A percentile compares a stretch with the other conserved stretches of the same genome.
Conservation (phyloP, 2,888 invertebrate species). For the Ptychoptera albimana region DNA sequence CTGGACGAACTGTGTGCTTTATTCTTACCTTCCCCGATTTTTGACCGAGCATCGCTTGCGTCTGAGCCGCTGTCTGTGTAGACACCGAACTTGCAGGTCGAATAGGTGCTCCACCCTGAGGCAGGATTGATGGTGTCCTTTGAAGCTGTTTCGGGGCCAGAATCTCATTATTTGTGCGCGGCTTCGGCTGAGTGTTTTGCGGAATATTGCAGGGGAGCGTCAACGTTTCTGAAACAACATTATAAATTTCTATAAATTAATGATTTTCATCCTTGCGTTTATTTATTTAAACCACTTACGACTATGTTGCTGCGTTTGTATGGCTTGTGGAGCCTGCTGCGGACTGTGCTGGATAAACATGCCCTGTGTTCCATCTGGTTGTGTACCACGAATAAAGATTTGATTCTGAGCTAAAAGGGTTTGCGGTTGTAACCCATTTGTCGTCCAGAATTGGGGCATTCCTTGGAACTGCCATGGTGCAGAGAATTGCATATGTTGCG, state of each 20-base stretch:
- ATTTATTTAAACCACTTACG: slow-evolving; percentile 32
- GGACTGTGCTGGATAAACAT: slow-evolving; percentile 73
- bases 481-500: slow-evolving; percentile 58
- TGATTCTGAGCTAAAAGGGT: slow-evolving; percentile 59
- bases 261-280: slow-evolving; percentile 9
- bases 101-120: slow-evolving; percentile 40
- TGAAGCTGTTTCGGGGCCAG: slow-evolving; percentile 33
- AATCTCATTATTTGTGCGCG: slow-evolving; percentile 35
- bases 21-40: slow-evolving; percentile 51
- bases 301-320: slow-evolving; percentile 47
- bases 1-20: slow-evolving; percentile 52
- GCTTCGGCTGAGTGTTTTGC: slow-evolving; percentile 34
- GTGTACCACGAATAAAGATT: slow-evolving; percentile 67
- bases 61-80: slow-evolving; percentile 52
- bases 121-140: slow-evolving; percentile 37
- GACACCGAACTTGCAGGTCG: slow-evolving; percentile 70
- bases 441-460: slow-evolving; percentile 58
- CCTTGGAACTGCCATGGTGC: slow-evolving; percentile 56
- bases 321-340: slow-evolving; percentile 36
- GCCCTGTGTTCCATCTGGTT: slow-evolving; percentile 50
- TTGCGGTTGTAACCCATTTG: slow-evolving; percentile 50
- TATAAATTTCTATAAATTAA: not conserved
- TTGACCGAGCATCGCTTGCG: slow-evolving; percentile 28
- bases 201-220: slow-evolving; percentile 27
- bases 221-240: slow-evolving; percentile 19